phyloP scores from a whole-genome alignment of 2,113 vertebrate species.

The Chrysochloris asiatica region DNA sequence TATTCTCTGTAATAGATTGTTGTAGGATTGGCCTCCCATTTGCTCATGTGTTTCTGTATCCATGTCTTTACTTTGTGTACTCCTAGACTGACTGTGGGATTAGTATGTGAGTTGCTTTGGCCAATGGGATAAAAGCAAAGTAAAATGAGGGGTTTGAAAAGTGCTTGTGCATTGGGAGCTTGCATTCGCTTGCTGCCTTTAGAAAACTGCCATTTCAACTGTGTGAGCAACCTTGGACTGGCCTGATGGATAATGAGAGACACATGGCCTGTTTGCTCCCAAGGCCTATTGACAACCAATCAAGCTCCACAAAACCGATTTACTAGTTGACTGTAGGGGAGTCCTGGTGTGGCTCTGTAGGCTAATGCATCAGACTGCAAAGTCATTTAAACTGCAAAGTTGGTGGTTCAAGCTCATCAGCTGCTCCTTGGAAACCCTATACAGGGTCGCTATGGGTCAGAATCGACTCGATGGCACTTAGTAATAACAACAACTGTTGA shows the following conservation, averaged over 20 bases:
- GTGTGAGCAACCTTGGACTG: background rate
- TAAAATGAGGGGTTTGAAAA: background rate
- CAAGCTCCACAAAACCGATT: background rate
- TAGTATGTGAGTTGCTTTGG: background rate
- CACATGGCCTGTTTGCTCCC: background rate
- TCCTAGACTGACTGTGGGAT: background rate
- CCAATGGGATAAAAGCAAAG: background rate
- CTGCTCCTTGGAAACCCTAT: too few species aligned
- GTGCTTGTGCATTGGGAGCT: background rate
- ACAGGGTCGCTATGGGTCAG: too few species aligned
- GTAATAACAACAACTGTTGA: too few species aligned
- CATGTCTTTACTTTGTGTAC: background rate
- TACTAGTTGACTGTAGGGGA: too few species aligned
- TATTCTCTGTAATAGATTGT: background rate
- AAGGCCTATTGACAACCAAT: background rate
- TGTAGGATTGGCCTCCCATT: background rate
- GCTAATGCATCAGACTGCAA: too few species aligned
- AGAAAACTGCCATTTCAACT: background rate
- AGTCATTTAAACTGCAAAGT: too few species aligned
- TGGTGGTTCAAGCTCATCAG: too few species aligned
- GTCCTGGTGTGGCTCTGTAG: too few species aligned
- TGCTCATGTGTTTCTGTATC: background rate
- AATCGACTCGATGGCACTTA: too few species aligned
- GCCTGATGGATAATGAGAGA: background rate
- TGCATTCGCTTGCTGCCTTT: background rate